Conservation (phyloP, 2,113 vertebrate genomes). For the Thymallus thymallus region DNA sequence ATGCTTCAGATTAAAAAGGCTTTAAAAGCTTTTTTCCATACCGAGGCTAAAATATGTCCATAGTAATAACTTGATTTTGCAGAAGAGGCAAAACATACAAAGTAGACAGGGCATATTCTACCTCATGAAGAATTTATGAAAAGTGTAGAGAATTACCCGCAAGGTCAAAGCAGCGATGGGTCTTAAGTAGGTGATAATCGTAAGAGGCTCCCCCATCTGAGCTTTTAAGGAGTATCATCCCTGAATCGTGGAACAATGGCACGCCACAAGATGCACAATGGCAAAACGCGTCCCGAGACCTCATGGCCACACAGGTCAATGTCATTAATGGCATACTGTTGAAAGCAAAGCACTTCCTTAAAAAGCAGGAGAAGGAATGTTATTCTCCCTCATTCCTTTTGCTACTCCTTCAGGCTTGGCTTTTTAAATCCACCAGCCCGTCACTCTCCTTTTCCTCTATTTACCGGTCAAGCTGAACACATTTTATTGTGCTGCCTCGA, state of each 20-base stretch:
- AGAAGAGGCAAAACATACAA: neutral
- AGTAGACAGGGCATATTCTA: conserved; percentile 24
- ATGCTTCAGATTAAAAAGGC: too few relatives aligned
- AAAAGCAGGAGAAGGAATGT: conserved; percentile 30
- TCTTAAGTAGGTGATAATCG: conserved; percentile 58
- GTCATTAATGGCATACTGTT: conserved; percentile 52
- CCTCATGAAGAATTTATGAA: conserved; percentile 34
- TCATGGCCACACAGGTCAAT: conserved; percentile 57
- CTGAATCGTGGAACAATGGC: conserved; percentile 42
- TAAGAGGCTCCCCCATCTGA: conserved; percentile 32
- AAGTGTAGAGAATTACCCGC: conserved; percentile 50
- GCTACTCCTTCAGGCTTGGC: conserved; percentile 19
- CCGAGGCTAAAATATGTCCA: too few relatives aligned
- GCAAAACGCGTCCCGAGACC: conserved; percentile 56
- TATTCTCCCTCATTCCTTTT: conserved; percentile 28
- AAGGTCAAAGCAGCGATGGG: conserved; percentile 30
- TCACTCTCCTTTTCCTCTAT: conserved; percentile 30
- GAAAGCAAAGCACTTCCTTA: conserved; percentile 55
- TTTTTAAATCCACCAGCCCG: conserved; percentile 30
- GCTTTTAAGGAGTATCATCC: conserved; percentile 64
- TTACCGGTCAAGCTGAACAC: conserved; percentile 56
- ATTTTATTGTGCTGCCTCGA: conserved; percentile 26
- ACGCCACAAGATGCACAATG: conserved; percentile 43
- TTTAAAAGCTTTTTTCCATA: too few relatives aligned
- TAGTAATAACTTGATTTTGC: too few relatives aligned